phyloP scores from a whole-genome alignment of 1,140 invertebrate genomes.

The Drosophila novamexicana region DNA sequence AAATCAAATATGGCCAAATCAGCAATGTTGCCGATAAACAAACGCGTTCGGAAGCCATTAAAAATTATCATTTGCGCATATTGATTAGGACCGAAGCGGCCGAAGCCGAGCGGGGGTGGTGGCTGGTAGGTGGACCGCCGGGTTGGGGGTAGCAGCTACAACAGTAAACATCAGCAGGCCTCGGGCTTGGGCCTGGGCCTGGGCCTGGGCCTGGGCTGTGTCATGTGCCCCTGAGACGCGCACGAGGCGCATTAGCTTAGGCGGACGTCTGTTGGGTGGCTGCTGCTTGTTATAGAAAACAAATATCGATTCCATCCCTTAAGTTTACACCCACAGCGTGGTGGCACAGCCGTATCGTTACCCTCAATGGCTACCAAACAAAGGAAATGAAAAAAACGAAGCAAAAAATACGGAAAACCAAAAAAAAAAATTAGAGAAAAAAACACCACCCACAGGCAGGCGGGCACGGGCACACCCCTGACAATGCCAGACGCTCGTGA shows the following conservation, averaged over 20 bases:
- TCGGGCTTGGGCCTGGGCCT: background rate
- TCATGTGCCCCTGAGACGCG: slow-evolving; percentile 62
- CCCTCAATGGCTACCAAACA: slow-evolving; percentile 81
- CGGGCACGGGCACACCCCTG: slow-evolving; percentile 46
- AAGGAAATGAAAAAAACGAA: slow-evolving; percentile 66
- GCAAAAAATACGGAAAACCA: slow-evolving; percentile 33
- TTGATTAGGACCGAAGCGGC: slow-evolving; percentile 65
- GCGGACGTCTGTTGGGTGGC: slow-evolving; percentile 47
- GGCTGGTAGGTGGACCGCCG: background rate
- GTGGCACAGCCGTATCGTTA: slow-evolving; percentile 43
- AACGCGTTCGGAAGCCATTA: slow-evolving; percentile 78
- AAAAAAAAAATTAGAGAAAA: slow-evolving; percentile 17
- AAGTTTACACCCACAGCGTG: slow-evolving; percentile 66
- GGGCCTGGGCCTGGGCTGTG: background rate
- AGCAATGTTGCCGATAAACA: slow-evolving; percentile 72
- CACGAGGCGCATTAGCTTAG: slow-evolving; percentile 73
- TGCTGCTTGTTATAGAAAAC: slow-evolving; percentile 73
- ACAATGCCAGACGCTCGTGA: slow-evolving; percentile 61
- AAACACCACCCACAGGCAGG: slow-evolving; percentile 71
- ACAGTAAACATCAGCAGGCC: slow-evolving; percentile 42
- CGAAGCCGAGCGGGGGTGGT: background rate
- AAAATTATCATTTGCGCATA: slow-evolving; percentile 81
- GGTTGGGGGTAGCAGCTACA: slow-evolving; percentile 1
- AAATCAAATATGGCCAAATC: slow-evolving; percentile 72
- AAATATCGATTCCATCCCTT: slow-evolving; percentile 84